A percentile compares a stretch with the other conserved stretches of the same genome.
These are phyloP conservation scores for Ctenopoma kingsleyae DNA, from an alignment of 2,797 vertebrate genomes.

Conservation along the genomic window DNA sequence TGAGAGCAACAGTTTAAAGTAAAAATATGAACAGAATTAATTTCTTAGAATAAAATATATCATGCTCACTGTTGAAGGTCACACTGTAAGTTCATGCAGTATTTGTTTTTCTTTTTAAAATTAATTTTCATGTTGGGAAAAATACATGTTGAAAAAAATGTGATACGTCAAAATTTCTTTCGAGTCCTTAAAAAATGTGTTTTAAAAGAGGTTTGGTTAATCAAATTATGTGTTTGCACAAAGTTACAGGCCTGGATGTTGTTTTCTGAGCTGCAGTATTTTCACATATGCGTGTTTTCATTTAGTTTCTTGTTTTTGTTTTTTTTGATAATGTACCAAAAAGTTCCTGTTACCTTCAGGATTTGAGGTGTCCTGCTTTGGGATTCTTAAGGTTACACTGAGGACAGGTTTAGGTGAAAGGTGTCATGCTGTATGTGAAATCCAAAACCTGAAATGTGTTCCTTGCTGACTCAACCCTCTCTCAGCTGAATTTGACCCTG, in stretches of 20 bases:
- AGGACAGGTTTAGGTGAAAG: conserved; percentile 10
- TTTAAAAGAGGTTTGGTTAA: background rate
- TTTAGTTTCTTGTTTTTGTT: background rate
- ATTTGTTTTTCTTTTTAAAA: background rate
- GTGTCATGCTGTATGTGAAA: conserved; percentile 18
- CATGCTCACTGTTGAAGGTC: conserved; percentile 54
- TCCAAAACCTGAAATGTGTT: conserved; percentile 16
- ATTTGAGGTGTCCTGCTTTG: background rate
- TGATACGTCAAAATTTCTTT: background rate
- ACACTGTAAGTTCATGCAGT: conserved; percentile 30
- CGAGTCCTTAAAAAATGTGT: no score
- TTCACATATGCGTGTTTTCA: no score
- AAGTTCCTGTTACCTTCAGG: background rate
- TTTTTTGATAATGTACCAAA: background rate
- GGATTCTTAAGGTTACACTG: background rate
- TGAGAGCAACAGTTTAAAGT: conserved; percentile 37
- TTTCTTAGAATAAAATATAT: background rate
- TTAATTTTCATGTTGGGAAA: no score
- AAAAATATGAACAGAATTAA: background rate
- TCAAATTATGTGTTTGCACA: background rate
- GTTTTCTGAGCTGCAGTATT: background rate
- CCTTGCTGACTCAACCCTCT: conserved; percentile 51
- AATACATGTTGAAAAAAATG: background rate
- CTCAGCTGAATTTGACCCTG: conserved; percentile 17
- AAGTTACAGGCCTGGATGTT: conserved; percentile 4